Evolutionary conservation across 2,888 invertebrate genomes (phyloP).

Genomic region (Erebia aethiops): DNA sequence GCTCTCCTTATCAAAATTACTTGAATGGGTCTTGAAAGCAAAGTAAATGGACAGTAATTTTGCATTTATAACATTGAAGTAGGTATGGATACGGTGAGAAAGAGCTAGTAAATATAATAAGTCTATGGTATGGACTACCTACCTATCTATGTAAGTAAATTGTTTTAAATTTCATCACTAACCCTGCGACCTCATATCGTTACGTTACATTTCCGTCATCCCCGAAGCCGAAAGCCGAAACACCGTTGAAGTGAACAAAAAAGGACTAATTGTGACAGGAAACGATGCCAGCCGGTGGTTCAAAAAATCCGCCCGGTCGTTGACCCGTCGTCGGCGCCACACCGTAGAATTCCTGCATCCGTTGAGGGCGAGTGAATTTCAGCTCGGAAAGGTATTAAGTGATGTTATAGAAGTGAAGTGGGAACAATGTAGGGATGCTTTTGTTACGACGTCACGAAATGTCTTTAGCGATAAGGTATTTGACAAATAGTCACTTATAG

Average conservation of each 20-base stretch:
- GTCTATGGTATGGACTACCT: no score
- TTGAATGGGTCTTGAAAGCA: no score
- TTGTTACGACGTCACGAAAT: no score
- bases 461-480: no score
- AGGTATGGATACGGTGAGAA: no score
- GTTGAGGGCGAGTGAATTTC: conserved; percentile 35
- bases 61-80: no score
- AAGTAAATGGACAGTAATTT: no score
- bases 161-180: not conserved
- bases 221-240: conserved; percentile 70
- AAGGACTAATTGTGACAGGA: conserved; percentile 78
- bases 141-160: no score
- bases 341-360: conserved; percentile 51
- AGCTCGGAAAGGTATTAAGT: conserved; percentile 1
- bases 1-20: no score
- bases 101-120: no score
- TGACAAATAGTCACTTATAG: no score
- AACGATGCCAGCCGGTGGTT: conserved; percentile 71
- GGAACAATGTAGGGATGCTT: no score
- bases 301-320: conserved; percentile 66
- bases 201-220: conserved; percentile 50
- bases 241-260: conserved; percentile 55
- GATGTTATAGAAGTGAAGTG: not conserved
- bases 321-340: conserved; percentile 55
- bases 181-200: conserved; percentile 19